Base-by-base conservation (phyloP, 2,888 invertebrate genomes). In the Parnassius smintheus region DNA sequence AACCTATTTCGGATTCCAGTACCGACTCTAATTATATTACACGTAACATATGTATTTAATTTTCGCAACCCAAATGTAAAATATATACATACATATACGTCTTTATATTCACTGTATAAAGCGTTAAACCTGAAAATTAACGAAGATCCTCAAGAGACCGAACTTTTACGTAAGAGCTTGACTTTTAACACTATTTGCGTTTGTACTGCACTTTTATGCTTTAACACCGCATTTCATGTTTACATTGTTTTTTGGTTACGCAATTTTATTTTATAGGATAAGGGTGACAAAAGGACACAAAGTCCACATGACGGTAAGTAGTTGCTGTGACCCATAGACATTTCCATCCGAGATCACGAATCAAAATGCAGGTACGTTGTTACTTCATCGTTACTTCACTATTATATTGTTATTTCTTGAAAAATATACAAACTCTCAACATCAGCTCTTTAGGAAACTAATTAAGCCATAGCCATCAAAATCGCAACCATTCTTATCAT, bases 181-280 rank as follows among this genome's bases (percentile, higher is more conserved):
- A 85, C 82, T 86, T 85, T 82, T 84, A 87, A 35, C 80, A 74
- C 76, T 85, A 86, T 88, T 87, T 87, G 79, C 82, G 77, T 81
- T 78, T 81, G 82, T 86, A 83, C 81, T 80, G 82, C 81, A 77
- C 79, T 83, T 13, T 79, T 76, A 79, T 78, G 79, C 75, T 78
- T 78, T 74, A 77, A 78, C 77, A 80, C 78, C 73, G 76, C 78
- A 74, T 82, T 86, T 83, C 35, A 35, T 75, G 79, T 82, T 81
- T 87, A 86, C 85, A 86, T 84, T 88, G 86, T 87, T 82, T 80
- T 76, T 82, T 83, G 78, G 18, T 18, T 18, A 18, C 18, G 18
- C 1, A 18, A 18, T 18, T 18, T 18, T 18, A 18, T 18, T 18
- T 18, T 18, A 18, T 18, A 18, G 18, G 18, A 18, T 18, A 18